A percentile compares a stretch with the other conserved stretches of the same genome.
Evolutionary conservation across 2,113 vertebrate species (phyloP).

Genomic region (Cyphomyrus discorhynchus): DNA sequence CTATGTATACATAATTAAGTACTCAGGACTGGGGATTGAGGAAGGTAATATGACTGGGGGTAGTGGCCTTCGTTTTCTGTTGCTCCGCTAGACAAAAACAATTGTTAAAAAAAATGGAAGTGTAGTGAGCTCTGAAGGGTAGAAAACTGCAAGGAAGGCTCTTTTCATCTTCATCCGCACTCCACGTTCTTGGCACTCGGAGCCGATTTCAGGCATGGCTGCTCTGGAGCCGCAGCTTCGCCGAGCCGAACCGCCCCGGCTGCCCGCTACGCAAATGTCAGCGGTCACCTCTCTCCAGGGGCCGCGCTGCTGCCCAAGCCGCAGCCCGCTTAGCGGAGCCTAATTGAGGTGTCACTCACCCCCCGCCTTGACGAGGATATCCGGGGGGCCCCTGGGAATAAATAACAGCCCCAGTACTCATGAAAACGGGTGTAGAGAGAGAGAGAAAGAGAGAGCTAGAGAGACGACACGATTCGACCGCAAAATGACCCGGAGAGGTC

Average conservation of each 20-base stretch:
- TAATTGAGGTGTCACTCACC: constrained; percentile 55
- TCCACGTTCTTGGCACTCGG: not conserved
- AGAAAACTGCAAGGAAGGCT: not conserved
- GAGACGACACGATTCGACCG: not conserved
- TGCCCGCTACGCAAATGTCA: constrained; percentile 15
- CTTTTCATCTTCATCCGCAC: not conserved
- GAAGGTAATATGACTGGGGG: not conserved
- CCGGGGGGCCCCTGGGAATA: not conserved
- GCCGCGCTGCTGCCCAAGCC: constrained; percentile 35
- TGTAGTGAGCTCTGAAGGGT: not conserved
- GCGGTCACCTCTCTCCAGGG: constrained; percentile 36
- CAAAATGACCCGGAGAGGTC: not conserved
- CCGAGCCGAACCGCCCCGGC: not conserved
- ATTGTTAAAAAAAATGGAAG: not conserved
- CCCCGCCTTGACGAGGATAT: not conserved
- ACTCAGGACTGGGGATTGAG: not conserved
- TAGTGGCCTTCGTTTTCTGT: not conserved
- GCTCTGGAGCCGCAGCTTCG: not conserved
- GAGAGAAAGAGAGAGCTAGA: not conserved
- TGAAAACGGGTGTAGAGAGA: not conserved
- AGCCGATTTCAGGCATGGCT: constrained; percentile 37
- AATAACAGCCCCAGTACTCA: not conserved
- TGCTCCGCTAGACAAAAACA: not conserved
- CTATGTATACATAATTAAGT: not conserved
- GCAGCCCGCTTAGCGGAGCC: constrained; percentile 43